Evolutionary conservation across 2,113 vertebrate species (phyloP), one percentile per base, ranked within the genome.

Genomic region (Megalops atlanticus): DNA sequence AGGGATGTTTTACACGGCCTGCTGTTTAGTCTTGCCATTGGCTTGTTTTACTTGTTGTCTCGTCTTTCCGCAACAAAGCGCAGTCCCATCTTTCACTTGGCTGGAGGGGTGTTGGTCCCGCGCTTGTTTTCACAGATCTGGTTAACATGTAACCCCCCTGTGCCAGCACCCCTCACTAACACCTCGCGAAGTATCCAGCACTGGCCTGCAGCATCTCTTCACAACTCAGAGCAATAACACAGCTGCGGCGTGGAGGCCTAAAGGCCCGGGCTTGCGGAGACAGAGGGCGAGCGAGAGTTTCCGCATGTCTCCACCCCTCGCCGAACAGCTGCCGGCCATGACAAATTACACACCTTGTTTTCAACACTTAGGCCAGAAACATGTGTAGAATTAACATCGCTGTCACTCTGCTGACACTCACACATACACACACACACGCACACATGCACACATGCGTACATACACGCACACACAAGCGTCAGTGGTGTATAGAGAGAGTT

Each of bases 311-410:
- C 77, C 70, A 16, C 3, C 24, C 79, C 77, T 68, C 81, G 77
- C 84, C 78, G 92, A 84, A 88, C 94, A 94, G 91, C 89, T 94
- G 91, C 91, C 90, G 87, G 92, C 94, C 77, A 91, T 93, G 90
- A 92, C 89, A 91, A 92, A 93, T 92, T 89, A 84, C 84, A 90
- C 90, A 89, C 85, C 88, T n/a, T 82, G 74, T 81, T 85, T 83
- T 85, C 76, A 84, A 74, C 80, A 83, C 75, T 84, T 85, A 75
- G 82, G 80, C 58, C 52, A 74, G 78, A 77, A 89, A 76, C 76
- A 76, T 74, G 83, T 78, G 52, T 64, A 74, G n/a, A 70, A 47
- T 83, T 64, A 79, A 78, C 82, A 52, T 33, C 64, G 24, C 73
- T 68, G 78, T 73, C 76, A 78, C 49, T 78, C 54, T 24, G 38